Percentiles rank a stretch among this genome's conserved stretches.
Conservation (phyloP, 2,113 vertebrate species). For the Boulengerochromis microlepis region DNA sequence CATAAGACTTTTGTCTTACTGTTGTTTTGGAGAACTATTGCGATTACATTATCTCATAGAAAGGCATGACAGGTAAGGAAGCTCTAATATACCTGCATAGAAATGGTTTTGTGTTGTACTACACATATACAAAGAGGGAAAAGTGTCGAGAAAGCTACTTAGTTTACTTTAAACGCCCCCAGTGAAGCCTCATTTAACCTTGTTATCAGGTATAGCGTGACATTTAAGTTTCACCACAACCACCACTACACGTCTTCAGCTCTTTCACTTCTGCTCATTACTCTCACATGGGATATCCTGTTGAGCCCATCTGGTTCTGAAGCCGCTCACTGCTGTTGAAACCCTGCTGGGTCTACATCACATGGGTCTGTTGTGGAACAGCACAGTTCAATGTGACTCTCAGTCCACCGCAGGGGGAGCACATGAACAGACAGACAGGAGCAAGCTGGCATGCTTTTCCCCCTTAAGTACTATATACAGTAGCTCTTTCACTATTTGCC, state of each 20-base stretch:
- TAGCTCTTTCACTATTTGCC: background rate
- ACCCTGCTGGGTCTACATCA: background rate
- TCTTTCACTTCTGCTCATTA: conserved; percentile 51
- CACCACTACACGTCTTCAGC: background rate
- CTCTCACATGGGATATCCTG: conserved; percentile 43
- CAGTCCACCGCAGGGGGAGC: background rate
- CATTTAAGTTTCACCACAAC: conserved; percentile 15
- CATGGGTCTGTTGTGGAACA: background rate
- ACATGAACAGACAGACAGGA: background rate
- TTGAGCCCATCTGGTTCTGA: background rate
- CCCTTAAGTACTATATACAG: background rate
- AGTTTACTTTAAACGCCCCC: background rate
- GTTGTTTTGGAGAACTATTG: background rate
- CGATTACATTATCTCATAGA: background rate
- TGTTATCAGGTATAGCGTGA: background rate
- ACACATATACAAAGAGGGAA: rapidly evolving
- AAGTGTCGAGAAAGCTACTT: rapidly evolving
- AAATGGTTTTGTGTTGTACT: background rate
- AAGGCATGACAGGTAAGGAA: background rate
- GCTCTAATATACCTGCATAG: background rate
- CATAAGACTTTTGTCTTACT: background rate
- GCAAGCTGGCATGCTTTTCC: background rate
- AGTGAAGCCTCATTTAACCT: background rate
- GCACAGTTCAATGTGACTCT: background rate
- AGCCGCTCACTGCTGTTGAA: background rate